phyloP scores from a whole-genome alignment of 2,797 vertebrate genomes.

The Emydoidea blandingii region DNA sequence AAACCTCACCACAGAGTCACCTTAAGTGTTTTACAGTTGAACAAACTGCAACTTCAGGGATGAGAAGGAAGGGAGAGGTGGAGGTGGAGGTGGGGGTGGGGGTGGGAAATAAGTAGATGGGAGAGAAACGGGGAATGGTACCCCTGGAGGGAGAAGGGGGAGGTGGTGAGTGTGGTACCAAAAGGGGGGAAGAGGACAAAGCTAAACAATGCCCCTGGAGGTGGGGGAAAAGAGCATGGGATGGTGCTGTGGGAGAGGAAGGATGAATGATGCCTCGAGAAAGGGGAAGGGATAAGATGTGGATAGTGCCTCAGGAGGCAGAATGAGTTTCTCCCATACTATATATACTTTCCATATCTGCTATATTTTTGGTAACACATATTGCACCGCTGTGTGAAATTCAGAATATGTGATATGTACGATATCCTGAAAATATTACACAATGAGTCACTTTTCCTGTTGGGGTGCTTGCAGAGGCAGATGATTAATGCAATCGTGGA shows the following conservation, averaged over 20 bases:
- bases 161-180: not conserved
- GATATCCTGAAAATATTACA: not conserved
- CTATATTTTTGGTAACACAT: not conserved
- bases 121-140: not conserved
- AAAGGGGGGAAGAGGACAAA: not conserved
- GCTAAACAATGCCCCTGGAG: not conserved
- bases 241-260: not conserved
- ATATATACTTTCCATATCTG: not conserved
- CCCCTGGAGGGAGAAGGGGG: accelerated
- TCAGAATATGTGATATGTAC: accelerated
- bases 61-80: slow-evolving; percentile 34
- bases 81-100: not conserved
- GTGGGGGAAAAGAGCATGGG: not conserved
- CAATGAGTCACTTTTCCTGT: not conserved
- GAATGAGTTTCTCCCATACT: not conserved
- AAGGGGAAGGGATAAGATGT: not conserved
- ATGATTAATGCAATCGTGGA: not conserved
- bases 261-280: not conserved
- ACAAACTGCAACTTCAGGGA: slow-evolving; percentile 13
- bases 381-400: not conserved
- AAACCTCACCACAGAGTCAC: slow-evolving; percentile 68
- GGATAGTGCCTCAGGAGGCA: not conserved
- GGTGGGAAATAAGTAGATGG: slow-evolving; percentile 7
- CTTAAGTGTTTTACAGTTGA: slow-evolving; percentile 54
- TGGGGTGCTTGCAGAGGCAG: not conserved